Evolutionary conservation across 2,888 invertebrate species (phyloP), one percentile per base, ranked within the genome.

Genomic region (Protonemura montana): DNA sequence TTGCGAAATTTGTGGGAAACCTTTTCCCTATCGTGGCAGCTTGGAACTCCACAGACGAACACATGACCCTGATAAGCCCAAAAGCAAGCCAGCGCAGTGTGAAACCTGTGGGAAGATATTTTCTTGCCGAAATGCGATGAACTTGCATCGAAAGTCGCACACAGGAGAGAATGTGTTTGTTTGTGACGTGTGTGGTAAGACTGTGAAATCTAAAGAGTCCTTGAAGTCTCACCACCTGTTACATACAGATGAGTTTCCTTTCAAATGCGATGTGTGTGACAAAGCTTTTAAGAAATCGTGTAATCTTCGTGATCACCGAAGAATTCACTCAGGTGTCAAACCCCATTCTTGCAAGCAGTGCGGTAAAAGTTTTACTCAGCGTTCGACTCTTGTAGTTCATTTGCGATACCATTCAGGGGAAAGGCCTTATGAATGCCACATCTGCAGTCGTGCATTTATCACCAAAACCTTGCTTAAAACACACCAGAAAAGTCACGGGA

Each of bases 191-290:
- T 93, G 93, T 84, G 88, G 92, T 0, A 89, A 91, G 59, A 91
- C 89, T 0, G 93, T 93, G 82, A 90, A 91, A 35, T 92, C 91
- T n/a, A 91, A 92, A 84, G 92, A 92, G 86, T 92, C 91, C 85
- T 88, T 92, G 1, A 91, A n/a, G 90, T 91, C 2, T 76, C 87
- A 88, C 82, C 87, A 82, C 28, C 82, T 78, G 35, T 83, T 41
- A 0, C 88, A 88, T 16, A 85, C 41, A 35, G 5, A 88, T 92
- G 7, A 90, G 78, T 90, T 89, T 85, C 81, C 88, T 0, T 90
- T 89, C 88, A 89, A 87, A 0, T 91, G 91, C 87, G 88, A 89
- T 28, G 84, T 87, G 0, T 91, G 91, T 85, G 88, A 88, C 0
- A 89, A 87, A 25, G 28, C 81, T n/a, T 87, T 87, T 76, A 85